Conservation (phyloP, 2,888 invertebrate genomes). For the Clitarchus hookeri region DNA sequence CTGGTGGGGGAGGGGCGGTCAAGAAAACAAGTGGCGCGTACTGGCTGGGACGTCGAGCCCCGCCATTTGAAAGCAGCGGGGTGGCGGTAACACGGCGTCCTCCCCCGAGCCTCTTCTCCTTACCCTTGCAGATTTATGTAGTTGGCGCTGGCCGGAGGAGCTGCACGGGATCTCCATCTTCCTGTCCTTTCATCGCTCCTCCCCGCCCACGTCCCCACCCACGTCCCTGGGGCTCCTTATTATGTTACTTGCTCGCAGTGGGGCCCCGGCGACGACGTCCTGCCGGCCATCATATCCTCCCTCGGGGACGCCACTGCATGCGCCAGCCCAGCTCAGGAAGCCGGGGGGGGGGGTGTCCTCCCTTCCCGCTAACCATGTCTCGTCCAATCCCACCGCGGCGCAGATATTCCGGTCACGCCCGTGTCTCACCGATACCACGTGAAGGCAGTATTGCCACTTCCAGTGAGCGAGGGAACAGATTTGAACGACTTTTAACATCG, state of each 20-base stretch:
- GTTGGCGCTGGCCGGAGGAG: neutral
- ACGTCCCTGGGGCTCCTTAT: neutral
- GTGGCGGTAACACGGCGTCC: neutral
- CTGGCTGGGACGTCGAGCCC: neutral
- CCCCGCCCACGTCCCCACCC: neutral
- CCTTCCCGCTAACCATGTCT: too few relatives aligned
- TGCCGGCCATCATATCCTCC: neutral
- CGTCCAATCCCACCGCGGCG: too few relatives aligned
- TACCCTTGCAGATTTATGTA: slow-evolving; percentile 12
- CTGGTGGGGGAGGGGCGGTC: too few relatives aligned
- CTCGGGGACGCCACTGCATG: neutral
- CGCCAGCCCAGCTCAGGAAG: neutral
- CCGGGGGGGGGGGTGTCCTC: too few relatives aligned
- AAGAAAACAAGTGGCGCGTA: neutral
- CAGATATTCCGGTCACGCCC: too few relatives aligned
- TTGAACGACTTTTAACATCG: too few relatives aligned
- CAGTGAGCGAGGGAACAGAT: too few relatives aligned
- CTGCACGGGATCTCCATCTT: slow-evolving; percentile 3
- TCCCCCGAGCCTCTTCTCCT: slow-evolving; percentile 20
- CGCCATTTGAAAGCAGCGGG: neutral
- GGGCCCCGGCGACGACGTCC: neutral
- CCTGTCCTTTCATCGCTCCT: neutral
- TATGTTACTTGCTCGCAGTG: neutral
- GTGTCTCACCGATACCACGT: too few relatives aligned
- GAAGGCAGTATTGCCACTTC: too few relatives aligned